phyloP scores from a whole-genome alignment of 2,113 vertebrate genomes.

The Jaculus jaculus region DNA sequence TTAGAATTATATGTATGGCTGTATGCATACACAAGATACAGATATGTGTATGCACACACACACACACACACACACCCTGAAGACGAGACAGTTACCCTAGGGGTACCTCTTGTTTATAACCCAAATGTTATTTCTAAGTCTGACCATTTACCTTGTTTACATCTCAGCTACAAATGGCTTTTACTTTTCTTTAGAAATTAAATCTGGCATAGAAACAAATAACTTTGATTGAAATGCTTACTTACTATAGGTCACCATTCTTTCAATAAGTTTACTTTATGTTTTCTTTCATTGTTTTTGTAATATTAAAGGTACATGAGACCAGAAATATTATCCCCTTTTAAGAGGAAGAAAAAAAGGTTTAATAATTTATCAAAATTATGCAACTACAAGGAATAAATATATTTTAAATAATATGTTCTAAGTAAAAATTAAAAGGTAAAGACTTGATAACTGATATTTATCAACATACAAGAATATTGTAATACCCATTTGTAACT shows the following conservation, averaged over 20 bases:
- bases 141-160: conserved; percentile 37
- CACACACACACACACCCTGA: not conserved
- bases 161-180: conserved; percentile 37
- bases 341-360: conserved; percentile 29
- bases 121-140: conserved; percentile 31
- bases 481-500: not conserved
- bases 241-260: not conserved
- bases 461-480: conserved; percentile 7
- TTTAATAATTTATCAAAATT: conserved; percentile 46
- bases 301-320: conserved; percentile 38
- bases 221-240: conserved; percentile 61
- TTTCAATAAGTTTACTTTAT: conserved; percentile 50
- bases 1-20: not conserved
- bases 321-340: not conserved
- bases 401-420: conserved; percentile 38
- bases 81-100: conserved; percentile 16
- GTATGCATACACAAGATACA: not conserved
- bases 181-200: conserved; percentile 65
- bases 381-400: not conserved
- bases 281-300: conserved; percentile 46
- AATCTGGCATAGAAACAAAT: conserved; percentile 51
- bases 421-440: conserved; percentile 34
- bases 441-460: not conserved
- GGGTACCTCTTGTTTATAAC: conserved; percentile 15
- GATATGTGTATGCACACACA: not conserved